phyloP scores from a whole-genome alignment of 2,113 vertebrate species.

The Dicaeum eximium region DNA sequence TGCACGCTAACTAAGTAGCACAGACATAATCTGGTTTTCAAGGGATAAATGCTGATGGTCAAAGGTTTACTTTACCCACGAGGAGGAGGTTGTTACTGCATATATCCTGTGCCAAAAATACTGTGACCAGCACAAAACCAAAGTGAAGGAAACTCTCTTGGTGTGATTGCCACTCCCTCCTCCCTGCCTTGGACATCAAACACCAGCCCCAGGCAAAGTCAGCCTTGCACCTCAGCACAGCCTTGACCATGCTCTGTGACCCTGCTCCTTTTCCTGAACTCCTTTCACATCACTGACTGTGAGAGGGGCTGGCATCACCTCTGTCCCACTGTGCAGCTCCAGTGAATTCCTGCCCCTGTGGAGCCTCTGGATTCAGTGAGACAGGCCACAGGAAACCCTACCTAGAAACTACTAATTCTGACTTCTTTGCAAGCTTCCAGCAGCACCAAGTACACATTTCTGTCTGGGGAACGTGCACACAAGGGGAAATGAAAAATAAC shows the following conservation, averaged over 20 bases:
- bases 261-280: background rate
- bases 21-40: background rate
- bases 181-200: background rate
- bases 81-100: background rate
- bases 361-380: background rate
- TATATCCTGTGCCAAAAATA: background rate
- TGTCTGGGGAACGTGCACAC: background rate
- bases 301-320: background rate
- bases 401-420: background rate
- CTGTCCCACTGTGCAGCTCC: background rate
- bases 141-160: background rate
- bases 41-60: background rate
- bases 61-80: background rate
- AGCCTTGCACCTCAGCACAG: background rate
- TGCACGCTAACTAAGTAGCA: background rate
- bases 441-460: accelerated
- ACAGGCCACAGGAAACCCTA: background rate
- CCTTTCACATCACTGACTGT: background rate
- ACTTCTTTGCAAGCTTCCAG: background rate
- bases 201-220: background rate
- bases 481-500: background rate
- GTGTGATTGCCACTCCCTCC: background rate
- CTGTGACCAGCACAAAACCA: background rate
- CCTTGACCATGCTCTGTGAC: no score
- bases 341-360: background rate